phyloP scores from a whole-genome alignment of 2,888 invertebrate species.

The Euclidia mi region DNA sequence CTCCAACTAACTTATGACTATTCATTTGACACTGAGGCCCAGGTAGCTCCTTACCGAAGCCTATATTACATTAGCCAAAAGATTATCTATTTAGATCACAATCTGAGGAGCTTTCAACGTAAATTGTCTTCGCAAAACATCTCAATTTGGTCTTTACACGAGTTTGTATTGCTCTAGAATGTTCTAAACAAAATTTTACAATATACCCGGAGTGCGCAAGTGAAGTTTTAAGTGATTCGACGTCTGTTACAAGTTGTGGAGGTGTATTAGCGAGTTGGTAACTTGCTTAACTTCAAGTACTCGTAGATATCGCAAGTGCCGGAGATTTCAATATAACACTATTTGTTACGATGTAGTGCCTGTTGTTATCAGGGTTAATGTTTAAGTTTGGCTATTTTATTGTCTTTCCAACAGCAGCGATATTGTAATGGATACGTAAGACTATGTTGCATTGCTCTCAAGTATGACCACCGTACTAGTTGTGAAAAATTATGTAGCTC shows the following conservation, averaged over 20 bases:
- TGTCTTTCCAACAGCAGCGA: too few species aligned
- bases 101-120: background rate
- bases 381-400: too few species aligned
- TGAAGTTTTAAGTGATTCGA: slow-evolving; percentile 15
- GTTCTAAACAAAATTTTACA: slow-evolving; percentile 28
- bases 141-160: background rate
- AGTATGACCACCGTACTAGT: too few species aligned
- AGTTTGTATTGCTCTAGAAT: background rate
- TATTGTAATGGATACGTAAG: too few species aligned
- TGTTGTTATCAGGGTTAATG: too few species aligned
- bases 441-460: too few species aligned
- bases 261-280: slow-evolving; percentile 6
- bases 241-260: background rate
- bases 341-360: too few species aligned
- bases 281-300: slow-evolving; percentile 8
- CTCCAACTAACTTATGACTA: too few species aligned
- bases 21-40: too few species aligned
- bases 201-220: slow-evolving; percentile 9
- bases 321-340: background rate
- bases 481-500: too few species aligned
- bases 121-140: background rate
- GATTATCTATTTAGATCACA: too few species aligned
- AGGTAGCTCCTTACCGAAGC: background rate
- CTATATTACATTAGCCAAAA: background rate
- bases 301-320: background rate